Evolutionary conservation across 2,113 vertebrate genomes (phyloP).

Genomic region (Epinephelus lanceolatus): DNA sequence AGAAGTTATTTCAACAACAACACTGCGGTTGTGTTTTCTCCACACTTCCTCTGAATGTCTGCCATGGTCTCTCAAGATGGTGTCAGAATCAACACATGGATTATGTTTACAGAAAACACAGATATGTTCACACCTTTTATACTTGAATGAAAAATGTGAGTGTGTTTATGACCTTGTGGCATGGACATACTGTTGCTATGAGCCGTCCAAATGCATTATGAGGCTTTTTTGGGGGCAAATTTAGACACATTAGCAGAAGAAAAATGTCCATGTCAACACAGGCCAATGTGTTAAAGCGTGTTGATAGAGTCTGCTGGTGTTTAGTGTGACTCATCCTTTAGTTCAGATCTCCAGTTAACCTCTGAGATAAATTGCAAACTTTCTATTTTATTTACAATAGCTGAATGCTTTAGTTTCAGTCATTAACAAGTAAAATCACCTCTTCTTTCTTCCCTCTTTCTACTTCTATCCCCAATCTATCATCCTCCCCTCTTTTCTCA

Average conservation of each 20-base stretch:
- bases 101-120: constrained; percentile 42
- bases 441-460: constrained; percentile 21
- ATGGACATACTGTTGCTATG: background rate
- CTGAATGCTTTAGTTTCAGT: constrained; percentile 24
- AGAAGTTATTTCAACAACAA: constrained; percentile 56
- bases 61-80: constrained; percentile 24
- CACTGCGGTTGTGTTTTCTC: constrained; percentile 50
- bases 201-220: background rate
- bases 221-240: background rate
- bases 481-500: constrained; percentile 18
- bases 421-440: constrained; percentile 31
- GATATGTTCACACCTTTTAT: constrained; percentile 6
- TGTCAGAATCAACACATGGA: constrained; percentile 40
- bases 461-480: background rate
- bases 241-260: background rate
- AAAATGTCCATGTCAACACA: background rate
- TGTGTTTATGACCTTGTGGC: background rate
- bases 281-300: background rate
- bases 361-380: background rate
- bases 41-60: constrained; percentile 54
- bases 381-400: constrained; percentile 15
- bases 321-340: background rate
- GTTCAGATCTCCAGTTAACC: background rate
- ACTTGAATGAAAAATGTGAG: background rate
- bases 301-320: constrained; percentile 1